Conservation (phyloP, 2,888 invertebrate species). For the Exephanes ischioxanthus region DNA sequence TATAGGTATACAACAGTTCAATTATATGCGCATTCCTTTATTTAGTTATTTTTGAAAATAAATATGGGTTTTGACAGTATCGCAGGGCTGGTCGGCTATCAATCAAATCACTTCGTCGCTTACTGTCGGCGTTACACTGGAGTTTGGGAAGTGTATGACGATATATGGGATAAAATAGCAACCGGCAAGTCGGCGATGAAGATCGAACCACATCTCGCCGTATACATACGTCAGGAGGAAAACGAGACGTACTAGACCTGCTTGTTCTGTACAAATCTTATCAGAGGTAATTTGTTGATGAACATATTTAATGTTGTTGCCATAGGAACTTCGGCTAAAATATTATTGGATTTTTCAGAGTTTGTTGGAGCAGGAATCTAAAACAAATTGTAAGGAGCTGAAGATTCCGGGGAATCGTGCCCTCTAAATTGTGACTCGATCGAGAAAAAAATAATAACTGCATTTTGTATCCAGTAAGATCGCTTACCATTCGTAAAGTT, state of each 20-base stretch:
- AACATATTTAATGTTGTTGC: neutral
- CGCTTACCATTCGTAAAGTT: too few relatives aligned
- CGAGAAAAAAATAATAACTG: too few relatives aligned
- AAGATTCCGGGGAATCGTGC: too few relatives aligned
- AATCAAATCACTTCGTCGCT: constrained; percentile 41
- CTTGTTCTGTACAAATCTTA: neutral
- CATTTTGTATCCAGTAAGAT: too few relatives aligned
- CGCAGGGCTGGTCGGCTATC: constrained; percentile 28
- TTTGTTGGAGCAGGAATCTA: too few relatives aligned
- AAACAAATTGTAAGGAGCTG: too few relatives aligned
- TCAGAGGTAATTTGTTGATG: neutral
- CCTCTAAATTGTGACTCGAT: too few relatives aligned
- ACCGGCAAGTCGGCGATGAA: neutral
- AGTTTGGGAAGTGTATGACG: constrained; percentile 42
- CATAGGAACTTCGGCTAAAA: neutral
- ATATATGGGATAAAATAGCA: neutral
- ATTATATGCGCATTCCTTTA: neutral
- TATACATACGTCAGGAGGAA: constrained; percentile 24
- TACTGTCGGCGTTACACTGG: constrained; percentile 50
- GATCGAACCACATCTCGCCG: constrained; percentile 36
- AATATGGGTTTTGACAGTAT: constrained; percentile 24
- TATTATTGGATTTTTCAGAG: neutral
- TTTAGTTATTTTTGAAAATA: neutral
- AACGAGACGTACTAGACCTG: neutral
- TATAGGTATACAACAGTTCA: neutral